These are phyloP conservation scores for Plodia interpunctella DNA, from an alignment of 1,140 invertebrate genomes.

Conservation along the genomic window DNA sequence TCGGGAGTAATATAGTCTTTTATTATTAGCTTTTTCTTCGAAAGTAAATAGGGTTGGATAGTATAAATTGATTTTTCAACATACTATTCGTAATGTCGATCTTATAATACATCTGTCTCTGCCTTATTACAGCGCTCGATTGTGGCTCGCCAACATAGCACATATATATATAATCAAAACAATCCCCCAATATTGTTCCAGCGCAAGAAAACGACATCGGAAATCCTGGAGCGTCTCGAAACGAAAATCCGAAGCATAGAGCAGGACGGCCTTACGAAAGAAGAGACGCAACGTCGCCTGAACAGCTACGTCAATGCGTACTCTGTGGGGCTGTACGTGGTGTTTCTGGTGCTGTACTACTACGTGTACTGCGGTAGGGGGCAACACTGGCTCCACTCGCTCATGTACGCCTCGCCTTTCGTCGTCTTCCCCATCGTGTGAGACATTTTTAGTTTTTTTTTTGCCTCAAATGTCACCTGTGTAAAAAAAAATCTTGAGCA, in stretches of 20 bases:
- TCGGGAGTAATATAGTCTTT: too few relatives aligned
- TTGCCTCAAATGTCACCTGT: too few relatives aligned
- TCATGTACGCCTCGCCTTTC: conserved; percentile 85
- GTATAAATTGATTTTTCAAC: too few relatives aligned
- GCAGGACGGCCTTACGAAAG: conserved; percentile 86
- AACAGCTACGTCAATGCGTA: conserved; percentile 88
- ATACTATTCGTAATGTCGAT: too few relatives aligned
- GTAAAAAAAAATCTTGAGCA: too few relatives aligned
- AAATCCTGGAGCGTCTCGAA: conserved; percentile 87
- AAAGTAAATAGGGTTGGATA: too few relatives aligned
- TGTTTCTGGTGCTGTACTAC: conserved; percentile 83
- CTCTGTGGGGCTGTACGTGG: conserved; percentile 87
- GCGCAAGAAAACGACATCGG: conserved; percentile 88
- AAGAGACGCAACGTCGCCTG: conserved; percentile 87
- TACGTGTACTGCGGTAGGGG: conserved; percentile 81
- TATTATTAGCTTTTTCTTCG: too few relatives aligned
- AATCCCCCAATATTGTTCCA: conserved; percentile 72
- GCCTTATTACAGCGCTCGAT: too few relatives aligned
- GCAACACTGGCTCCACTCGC: conserved; percentile 78
- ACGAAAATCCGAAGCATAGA: conserved; percentile 89
- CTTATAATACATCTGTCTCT: too few relatives aligned
- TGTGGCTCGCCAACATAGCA: too few relatives aligned
- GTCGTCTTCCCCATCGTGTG: conserved; percentile 88
- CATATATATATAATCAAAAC: too few relatives aligned
- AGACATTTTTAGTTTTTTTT: conserved; percentile 69